A percentile compares a stretch with the other conserved stretches of the same genome.
Conservation (phyloP, 2,113 vertebrate species). For the Jacana jacana region DNA sequence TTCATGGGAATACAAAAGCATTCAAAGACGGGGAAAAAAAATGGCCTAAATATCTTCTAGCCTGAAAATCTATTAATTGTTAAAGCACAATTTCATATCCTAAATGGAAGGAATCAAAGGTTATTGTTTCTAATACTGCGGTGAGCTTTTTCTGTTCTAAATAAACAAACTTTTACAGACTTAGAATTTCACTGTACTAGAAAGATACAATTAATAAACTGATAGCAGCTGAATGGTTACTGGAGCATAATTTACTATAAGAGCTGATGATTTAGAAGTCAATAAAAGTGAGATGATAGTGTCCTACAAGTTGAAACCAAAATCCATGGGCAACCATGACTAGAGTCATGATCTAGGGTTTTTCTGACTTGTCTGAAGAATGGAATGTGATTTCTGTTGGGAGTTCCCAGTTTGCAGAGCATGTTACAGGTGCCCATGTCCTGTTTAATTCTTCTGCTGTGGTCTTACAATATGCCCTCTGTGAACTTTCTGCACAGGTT, state of each 20-base stretch:
- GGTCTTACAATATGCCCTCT: neutral
- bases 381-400: neutral
- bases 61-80: neutral
- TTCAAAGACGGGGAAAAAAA: neutral
- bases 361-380: neutral
- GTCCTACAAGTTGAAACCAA: neutral
- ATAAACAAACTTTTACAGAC: neutral
- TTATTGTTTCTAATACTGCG: neutral
- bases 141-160: neutral
- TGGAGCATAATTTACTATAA: neutral
- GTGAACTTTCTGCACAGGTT: neutral
- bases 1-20: neutral
- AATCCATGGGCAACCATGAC: neutral
- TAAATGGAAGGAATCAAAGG: neutral
- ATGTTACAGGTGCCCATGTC: neutral
- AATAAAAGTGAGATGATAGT: neutral
- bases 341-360: neutral
- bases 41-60: neutral
- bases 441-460: neutral
- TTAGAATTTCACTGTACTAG: neutral
- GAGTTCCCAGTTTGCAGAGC: neutral
- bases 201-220: neutral
- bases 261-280: neutral
- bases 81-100: neutral
- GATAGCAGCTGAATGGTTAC: neutral